Evolutionary conservation across 2,888 invertebrate species (phyloP).

Genomic region (Platynereis dumerilii): DNA sequence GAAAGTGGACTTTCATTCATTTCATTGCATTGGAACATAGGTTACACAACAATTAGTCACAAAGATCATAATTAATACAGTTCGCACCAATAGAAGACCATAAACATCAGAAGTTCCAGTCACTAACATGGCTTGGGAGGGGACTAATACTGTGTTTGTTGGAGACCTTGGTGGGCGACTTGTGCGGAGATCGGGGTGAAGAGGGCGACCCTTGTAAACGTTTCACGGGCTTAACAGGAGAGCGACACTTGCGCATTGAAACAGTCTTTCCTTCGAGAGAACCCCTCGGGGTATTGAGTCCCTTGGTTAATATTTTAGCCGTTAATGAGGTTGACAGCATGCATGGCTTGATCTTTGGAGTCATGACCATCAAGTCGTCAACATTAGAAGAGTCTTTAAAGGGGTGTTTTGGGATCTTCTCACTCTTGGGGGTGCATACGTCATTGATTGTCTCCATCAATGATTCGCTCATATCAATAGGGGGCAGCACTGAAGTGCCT

Average conservation of each 20-base stretch:
- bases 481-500: neutral
- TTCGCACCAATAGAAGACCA: neutral
- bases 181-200: slow-evolving; percentile 27
- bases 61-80: no score
- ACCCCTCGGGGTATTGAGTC: slow-evolving; percentile 18
- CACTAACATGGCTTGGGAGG: slow-evolving; percentile 12
- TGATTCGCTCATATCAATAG: slow-evolving; percentile 21
- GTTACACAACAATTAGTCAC: no score
- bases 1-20: no score
- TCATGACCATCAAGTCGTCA: slow-evolving; percentile 5
- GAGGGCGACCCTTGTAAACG: slow-evolving; percentile 40
- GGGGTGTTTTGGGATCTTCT: slow-evolving; percentile 14
- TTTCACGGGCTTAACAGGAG: slow-evolving; percentile 51
- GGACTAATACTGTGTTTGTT: slow-evolving; percentile 10
- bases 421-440: slow-evolving; percentile 31
- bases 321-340: slow-evolving; percentile 38
- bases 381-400: slow-evolving; percentile 24
- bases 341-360: slow-evolving; percentile 38
- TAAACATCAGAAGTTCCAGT: slow-evolving; percentile 17
- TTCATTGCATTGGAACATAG: no score
- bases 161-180: slow-evolving; percentile 15
- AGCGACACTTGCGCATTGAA: slow-evolving; percentile 35
- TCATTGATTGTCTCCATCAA: slow-evolving; percentile 41
- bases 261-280: slow-evolving; percentile 10
- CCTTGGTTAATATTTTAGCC: slow-evolving; percentile 4